Evolutionary conservation across 2,797 vertebrate species (phyloP), one percentile per base, ranked within the genome.

Genomic region (Euthynnus affinis): DNA sequence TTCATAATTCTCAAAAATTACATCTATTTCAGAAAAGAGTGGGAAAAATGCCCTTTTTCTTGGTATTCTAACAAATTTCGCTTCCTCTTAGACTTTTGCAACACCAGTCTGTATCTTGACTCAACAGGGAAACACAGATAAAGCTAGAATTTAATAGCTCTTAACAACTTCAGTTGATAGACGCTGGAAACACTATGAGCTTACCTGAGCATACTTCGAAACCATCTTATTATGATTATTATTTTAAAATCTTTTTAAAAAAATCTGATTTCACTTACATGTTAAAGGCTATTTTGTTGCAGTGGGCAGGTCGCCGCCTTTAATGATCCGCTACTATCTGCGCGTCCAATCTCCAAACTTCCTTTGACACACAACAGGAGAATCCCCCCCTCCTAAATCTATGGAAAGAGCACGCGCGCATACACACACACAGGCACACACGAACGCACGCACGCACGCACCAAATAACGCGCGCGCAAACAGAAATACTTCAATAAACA

Each of bases 361-460:
- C 85, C 85, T 78, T 71, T 85, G 83, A 84, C 87, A 87, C 87
- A 87, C 88, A 72, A 77, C 79, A 70, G 61, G 84, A 89, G 84
- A 82, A 86, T 66, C 78, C 71, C 83, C 82, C 64, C 55, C 20
- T 23, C 15, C n/a, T n/a, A n/a, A 9, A 62, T 62, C 22, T 37
- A 37, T 10, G 37, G 51, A 52, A 61, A 44, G 56, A 57, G 51
- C 55, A 23, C 70, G 37, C 74, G 22, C 62, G 20, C 76, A 4
- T 57, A 37, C 63, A 34, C 59, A 6, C 42, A n/a, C 66, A 12
- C 5, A 29, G 3, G 27, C 55, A 55, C 60, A 52, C 20, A 14
- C n/a, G n/a, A n/a, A n/a, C n/a, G n/a, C n/a, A n/a, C n/a, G n/a
- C 29, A n/a, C 56, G 4, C 79, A 25, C 72, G 29, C 69, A 57